These are phyloP conservation scores for Alviniconcha marisindica DNA, from an alignment of 1,140 invertebrate genomes.

Conservation along the genomic window DNA sequence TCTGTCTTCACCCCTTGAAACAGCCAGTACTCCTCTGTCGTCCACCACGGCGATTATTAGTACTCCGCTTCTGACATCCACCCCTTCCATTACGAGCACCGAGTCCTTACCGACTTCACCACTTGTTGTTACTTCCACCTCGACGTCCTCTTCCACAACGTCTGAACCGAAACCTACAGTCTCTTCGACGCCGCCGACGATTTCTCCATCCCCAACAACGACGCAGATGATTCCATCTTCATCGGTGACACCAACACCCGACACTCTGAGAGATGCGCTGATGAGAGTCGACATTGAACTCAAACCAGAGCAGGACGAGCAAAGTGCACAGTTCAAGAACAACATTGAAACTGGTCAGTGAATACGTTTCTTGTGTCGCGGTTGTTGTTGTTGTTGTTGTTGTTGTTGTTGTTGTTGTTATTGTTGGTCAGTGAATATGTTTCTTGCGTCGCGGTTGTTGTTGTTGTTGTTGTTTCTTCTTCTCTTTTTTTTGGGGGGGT, in stretches of 20 bases:
- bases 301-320: neutral
- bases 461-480: too few species aligned
- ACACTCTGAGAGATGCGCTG: neutral
- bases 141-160: neutral
- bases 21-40: neutral
- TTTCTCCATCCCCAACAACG: neutral
- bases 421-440: too few species aligned
- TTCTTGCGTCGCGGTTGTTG: too few species aligned
- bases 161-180: neutral
- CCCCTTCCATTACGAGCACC: neutral
- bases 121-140: neutral
- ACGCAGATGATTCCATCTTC: neutral
- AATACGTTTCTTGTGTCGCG: too few species aligned
- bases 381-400: too few species aligned
- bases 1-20: neutral
- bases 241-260: neutral
- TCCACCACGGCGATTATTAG: neutral
- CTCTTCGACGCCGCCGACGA: neutral
- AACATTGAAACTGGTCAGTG: constrained; percentile 1
- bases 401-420: too few species aligned
- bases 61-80: neutral
- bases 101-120: neutral
- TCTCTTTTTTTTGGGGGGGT: too few species aligned
- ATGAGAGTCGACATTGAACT: constrained; percentile 15
- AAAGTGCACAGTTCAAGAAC: neutral